Evolutionary conservation across 2,888 invertebrate species (phyloP), one percentile per base, ranked within the genome.

Genomic region (Stictocephala bisonia): DNA sequence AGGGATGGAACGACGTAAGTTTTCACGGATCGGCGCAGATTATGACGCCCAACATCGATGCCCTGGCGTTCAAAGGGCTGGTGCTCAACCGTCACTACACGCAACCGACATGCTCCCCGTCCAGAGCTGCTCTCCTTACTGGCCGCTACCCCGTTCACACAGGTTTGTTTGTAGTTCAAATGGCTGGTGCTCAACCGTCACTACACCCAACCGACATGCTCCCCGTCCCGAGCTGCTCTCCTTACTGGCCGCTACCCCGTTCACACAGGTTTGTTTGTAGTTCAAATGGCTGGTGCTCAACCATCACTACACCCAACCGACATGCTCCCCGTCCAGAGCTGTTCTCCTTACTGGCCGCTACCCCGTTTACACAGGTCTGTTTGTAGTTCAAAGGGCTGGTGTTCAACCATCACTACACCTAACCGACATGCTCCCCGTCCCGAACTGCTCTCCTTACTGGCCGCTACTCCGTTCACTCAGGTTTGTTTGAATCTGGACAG

Each of bases 1-100:
- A 87, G 87, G 87, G 88, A 3, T 88, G 86, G 85, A 86, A 87
- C 80, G 87, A 87, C 79, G 85, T 87, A 11, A 84, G 86, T 64
- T 87, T 87, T 77, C 87, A 87, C 80, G 87, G 87, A 0, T 86
- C 86, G 0, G 77, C 82, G 24, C 85, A 87, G 80, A 87, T 88
- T 56, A 85, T 86, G 6, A 88, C 88, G 2, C 87, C 87, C 1
- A 87, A 88, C 80, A 85, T 88, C 58, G 88, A 88, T 80, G 84
- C 84, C 0, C 79, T 88, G 71, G 87, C 87, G 0, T 85, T 84
- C 76, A 83, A 83, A 72, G 87, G 87, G 3, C 81, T 87, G 31
- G 85, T 87, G 58, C 81, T 88, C 27, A 85, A 87, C 78, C 85
- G 85, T 75, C 86, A 87, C 80, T 88, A 88, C 80, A 86, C 86